Base-by-base conservation (phyloP, 1,140 invertebrate species). In the Gryon sp. region DNA sequence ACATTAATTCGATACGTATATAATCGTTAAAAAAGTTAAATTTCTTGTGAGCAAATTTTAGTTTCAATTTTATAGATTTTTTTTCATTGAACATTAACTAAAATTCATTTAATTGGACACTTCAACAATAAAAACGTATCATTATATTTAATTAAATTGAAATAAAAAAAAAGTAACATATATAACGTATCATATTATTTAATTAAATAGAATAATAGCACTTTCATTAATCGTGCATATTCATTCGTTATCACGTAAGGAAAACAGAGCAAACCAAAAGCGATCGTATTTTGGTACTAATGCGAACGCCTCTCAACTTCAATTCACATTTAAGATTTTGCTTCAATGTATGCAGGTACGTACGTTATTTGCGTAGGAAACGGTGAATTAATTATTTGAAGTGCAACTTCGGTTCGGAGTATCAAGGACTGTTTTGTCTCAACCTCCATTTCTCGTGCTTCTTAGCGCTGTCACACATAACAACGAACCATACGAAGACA, bases 301-400 rank as follows among this genome's bases (percentile, higher is more conserved):
- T 70, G 74, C 41, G 30, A 69, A 15, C 16, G 16, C 41, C 57
- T 52, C 50, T 43, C 59, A 59, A 65, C 36, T 59, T 41, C 45
- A 55, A 66, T 70, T 59, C 65, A 53, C 60, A 55, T 53, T 52
- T 14, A 40, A 62, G 50, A 70, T 76, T 69, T 65, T 43, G 38
- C 43, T 40, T 60, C 65, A 59, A 65, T 63, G 57, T 59, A 65
- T 57, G 65, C 50, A 43, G 20, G 38, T 66, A 60, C 53, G 60
- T 57, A 41, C 28, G 36, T 38, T 73, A 69, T 78, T 78, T 78
- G 57, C 57, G 69, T 45, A 69, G 68, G 46, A 69, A 78, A 69
- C 69, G 20, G 34, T 73, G 69, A 78, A 73, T 73, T 78, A 78
- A 73, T 78, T 69, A 78, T 73, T 65, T 63, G 62, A 69, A 78